Conservation (phyloP, 1,140 invertebrate species). For the Drosophila ogumai region DNA sequence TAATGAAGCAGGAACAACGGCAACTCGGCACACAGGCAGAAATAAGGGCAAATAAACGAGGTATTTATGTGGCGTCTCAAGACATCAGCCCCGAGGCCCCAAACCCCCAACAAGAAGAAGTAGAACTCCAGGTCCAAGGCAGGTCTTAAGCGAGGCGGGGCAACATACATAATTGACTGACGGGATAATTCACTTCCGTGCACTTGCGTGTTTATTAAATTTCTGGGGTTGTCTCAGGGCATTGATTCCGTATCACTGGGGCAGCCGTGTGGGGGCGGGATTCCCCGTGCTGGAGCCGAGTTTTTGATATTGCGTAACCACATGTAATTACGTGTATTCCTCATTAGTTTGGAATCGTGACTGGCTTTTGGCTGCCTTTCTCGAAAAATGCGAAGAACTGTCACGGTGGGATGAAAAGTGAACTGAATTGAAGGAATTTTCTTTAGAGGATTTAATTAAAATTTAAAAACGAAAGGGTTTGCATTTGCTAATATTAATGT, state of each 20-base stretch:
- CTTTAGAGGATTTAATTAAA: too few relatives aligned
- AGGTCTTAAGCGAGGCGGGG: constrained; percentile 18
- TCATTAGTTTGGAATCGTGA: constrained; percentile 76
- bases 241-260: constrained; percentile 62
- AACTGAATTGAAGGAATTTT: not conserved
- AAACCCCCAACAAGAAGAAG: not conserved
- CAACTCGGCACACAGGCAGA: constrained; percentile 46
- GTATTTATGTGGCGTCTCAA: constrained; percentile 73
- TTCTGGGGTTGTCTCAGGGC: constrained; percentile 71
- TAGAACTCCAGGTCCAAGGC: constrained; percentile 3
- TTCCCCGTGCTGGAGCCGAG: constrained; percentile 7
- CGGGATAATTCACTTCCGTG: constrained; percentile 81
- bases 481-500: not conserved
- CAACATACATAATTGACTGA: constrained; percentile 77
- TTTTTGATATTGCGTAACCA: constrained; percentile 67
- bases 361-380: constrained; percentile 37
- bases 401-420: constrained; percentile 40
- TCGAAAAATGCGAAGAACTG: not conserved
- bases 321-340: constrained; percentile 78
- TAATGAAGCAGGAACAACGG: constrained; percentile 63
- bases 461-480: not conserved
- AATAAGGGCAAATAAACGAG: constrained; percentile 70
- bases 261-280: not conserved
- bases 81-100: constrained; percentile 27
- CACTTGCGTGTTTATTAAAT: constrained; percentile 84